Conservation (phyloP, 2,888 invertebrate genomes). For the Xestia rhomboidea region DNA sequence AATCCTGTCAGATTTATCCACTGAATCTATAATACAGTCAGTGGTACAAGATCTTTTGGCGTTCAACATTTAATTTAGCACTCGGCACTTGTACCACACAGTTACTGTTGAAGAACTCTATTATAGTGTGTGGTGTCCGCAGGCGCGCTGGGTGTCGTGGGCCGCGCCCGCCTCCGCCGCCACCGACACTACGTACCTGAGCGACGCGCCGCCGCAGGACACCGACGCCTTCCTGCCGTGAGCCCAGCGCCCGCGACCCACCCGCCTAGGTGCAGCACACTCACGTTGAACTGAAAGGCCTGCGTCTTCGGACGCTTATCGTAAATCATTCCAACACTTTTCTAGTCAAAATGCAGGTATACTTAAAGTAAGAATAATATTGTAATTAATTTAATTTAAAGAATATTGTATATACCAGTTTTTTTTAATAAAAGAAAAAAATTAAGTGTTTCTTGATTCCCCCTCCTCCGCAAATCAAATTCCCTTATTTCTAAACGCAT, state of each 20-base stretch:
- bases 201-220: slow-evolving; percentile 76
- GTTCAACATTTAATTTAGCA: background rate
- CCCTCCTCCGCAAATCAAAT: background rate
- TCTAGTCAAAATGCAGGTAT: slow-evolving; percentile 67
- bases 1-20: background rate
- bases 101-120: background rate
- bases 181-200: slow-evolving; percentile 82
- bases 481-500: background rate
- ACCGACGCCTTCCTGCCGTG: slow-evolving; percentile 73
- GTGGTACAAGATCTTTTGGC: background rate
- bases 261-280: background rate
- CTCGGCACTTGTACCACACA: background rate
- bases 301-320: slow-evolving; percentile 15
- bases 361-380: slow-evolving; percentile 31
- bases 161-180: slow-evolving; percentile 78
- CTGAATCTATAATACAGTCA: background rate
- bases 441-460: background rate
- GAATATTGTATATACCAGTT: slow-evolving; percentile 18
- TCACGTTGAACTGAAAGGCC: background rate
- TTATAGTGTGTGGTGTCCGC: slow-evolving; percentile 34
- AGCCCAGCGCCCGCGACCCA: background rate
- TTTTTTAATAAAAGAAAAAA: slow-evolving; percentile 18
- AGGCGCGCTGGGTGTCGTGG: slow-evolving; percentile 83
- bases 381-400: slow-evolving; percentile 23
- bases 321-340: slow-evolving; percentile 64